Conservation (phyloP, 2,113 vertebrate genomes). For the Nothocercus nigrocapillus region DNA sequence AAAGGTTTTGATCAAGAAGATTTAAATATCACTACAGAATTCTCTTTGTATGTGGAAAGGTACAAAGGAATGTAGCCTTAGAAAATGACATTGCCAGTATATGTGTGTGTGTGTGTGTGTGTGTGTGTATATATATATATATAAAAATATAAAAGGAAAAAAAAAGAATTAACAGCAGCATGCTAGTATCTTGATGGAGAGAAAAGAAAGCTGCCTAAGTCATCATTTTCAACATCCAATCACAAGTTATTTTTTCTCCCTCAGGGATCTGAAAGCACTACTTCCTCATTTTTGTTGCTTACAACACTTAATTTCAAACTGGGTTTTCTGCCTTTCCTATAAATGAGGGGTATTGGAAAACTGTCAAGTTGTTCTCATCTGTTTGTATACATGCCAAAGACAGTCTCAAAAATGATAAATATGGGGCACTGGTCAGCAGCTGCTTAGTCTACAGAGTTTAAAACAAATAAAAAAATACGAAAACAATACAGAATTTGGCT, state of each 20-base stretch:
- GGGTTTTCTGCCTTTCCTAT: background rate
- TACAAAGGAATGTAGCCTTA: background rate
- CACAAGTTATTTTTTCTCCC: background rate
- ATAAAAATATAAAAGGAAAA: no score
- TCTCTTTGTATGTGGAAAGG: background rate
- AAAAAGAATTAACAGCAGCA: background rate
- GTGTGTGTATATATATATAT: no score
- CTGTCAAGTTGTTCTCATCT: background rate
- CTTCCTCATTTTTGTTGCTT: background rate
- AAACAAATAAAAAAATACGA: background rate
- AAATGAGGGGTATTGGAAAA: background rate
- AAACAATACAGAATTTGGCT: background rate
- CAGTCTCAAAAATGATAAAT: background rate
- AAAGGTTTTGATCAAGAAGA: background rate
- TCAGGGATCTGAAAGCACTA: background rate
- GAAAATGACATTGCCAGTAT: background rate
- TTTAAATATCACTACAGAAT: background rate
- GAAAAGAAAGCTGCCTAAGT: background rate
- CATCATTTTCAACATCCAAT: background rate
- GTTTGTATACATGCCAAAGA: background rate
- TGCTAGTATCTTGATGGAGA: background rate
- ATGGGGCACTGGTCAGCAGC: background rate
- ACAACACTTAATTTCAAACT: background rate
- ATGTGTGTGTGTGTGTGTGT: no score
- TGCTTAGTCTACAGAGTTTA: background rate